A percentile compares a stretch with the other conserved stretches of the same genome.
phyloP scores from a whole-genome alignment of 2,113 vertebrate genomes.

The Melospiza melodia region DNA sequence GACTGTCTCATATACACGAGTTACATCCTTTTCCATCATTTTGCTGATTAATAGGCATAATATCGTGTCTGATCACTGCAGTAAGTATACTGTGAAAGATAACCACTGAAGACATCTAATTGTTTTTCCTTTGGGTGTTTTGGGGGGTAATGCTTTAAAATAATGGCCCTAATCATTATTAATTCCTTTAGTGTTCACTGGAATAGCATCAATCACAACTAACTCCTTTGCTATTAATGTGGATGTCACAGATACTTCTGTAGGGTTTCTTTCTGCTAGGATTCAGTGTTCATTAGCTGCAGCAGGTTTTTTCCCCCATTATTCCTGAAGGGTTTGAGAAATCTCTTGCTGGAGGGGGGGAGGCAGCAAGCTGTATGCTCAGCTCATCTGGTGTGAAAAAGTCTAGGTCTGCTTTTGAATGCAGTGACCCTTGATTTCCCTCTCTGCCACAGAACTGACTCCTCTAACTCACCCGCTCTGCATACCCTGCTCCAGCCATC shows the following conservation, averaged over 20 bases:
- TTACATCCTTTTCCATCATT: slow-evolving; percentile 57
- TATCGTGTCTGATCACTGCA: slow-evolving; percentile 66
- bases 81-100: slow-evolving; percentile 69
- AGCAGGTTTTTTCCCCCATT: not conserved
- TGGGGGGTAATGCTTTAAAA: slow-evolving; percentile 56
- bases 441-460: not conserved
- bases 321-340: slow-evolving; percentile 12
- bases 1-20: not conserved
- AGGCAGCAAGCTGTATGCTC: not conserved
- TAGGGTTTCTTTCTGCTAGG: slow-evolving; percentile 48
- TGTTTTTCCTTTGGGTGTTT: slow-evolving; percentile 63
- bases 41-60: slow-evolving; percentile 70
- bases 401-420: not conserved
- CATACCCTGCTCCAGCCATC: not conserved
- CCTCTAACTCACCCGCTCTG: not conserved
- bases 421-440: not conserved
- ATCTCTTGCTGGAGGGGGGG: not conserved
- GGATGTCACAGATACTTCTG: slow-evolving; percentile 65
- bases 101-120: slow-evolving; percentile 69
- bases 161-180: slow-evolving; percentile 74
- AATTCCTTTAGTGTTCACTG: slow-evolving; percentile 68
- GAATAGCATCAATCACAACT: slow-evolving; percentile 70
- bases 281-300: slow-evolving; percentile 57
- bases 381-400: not conserved
- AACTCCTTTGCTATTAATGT: slow-evolving; percentile 71